A percentile compares a stretch with the other conserved stretches of the same genome.
Evolutionary conservation across 2,113 vertebrate species (phyloP).

Genomic region (Rattus rattus): DNA sequence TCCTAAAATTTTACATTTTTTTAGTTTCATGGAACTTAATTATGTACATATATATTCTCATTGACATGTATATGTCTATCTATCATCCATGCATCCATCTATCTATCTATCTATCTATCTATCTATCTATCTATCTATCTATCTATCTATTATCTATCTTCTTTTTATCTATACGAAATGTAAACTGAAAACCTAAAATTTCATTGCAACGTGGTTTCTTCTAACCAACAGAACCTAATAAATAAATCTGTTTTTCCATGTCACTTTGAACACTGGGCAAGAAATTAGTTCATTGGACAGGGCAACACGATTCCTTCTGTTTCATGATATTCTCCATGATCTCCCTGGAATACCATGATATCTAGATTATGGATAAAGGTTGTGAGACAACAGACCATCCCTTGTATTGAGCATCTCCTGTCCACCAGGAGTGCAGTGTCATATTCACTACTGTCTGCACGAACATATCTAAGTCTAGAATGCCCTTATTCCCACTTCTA

Average conservation of each 20-base stretch:
- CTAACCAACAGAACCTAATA: not conserved
- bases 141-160: no score
- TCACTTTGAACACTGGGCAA: not conserved
- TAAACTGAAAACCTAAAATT: not conserved
- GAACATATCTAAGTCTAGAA: not conserved
- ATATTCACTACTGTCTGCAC: not conserved
- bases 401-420: not conserved
- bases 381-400: rapidly evolving
- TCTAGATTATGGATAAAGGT: not conserved
- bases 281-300: not conserved
- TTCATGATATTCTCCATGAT: not conserved
- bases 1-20: not conserved
- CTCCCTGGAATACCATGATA: not conserved
- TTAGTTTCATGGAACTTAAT: not conserved
- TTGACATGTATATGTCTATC: not conserved
- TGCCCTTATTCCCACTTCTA: not conserved
- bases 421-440: not conserved
- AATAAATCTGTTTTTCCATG: not conserved
- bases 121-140: no score
- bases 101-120: no score
- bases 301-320: not conserved
- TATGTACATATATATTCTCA: not conserved
- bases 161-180: not conserved
- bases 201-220: not conserved
- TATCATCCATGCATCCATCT: not conserved